Evolutionary conservation across 2,888 invertebrate species (phyloP).

Genomic region (Amphipyra berbera): DNA sequence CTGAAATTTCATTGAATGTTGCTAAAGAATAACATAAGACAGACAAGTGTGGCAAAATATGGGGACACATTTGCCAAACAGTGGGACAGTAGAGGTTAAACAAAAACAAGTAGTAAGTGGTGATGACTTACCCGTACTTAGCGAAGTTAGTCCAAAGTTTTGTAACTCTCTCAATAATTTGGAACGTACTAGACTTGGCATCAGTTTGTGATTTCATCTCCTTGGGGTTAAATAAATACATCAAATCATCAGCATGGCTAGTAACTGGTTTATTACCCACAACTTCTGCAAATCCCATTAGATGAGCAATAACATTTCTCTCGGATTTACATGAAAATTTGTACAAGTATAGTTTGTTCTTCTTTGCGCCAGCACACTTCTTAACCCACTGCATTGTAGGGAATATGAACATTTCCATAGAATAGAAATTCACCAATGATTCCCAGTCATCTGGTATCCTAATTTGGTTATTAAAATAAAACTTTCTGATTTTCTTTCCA

Average conservation of each 20-base stretch:
- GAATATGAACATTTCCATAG: constrained; percentile 53
- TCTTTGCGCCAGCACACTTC: constrained; percentile 45
- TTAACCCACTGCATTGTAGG: constrained; percentile 61
- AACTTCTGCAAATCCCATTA: constrained; percentile 42
- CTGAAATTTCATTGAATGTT: too few relatives aligned
- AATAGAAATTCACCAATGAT: constrained; percentile 44
- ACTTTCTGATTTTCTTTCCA: constrained; percentile 58
- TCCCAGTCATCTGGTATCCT: constrained; percentile 55
- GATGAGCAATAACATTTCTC: constrained; percentile 57
- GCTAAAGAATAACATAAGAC: too few relatives aligned
- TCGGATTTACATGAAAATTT: constrained; percentile 65
- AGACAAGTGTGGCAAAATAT: too few relatives aligned
- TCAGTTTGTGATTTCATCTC: constrained; percentile 37
- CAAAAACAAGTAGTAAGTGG: not conserved
- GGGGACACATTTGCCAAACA: too few relatives aligned
- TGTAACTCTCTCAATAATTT: constrained; percentile 63
- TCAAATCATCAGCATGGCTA: constrained; percentile 65
- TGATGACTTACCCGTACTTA: constrained; percentile 68
- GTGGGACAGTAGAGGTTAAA: too few relatives aligned
- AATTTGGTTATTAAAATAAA: constrained; percentile 55
- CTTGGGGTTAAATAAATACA: constrained; percentile 63
- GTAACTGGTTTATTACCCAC: constrained; percentile 50
- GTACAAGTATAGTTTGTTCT: constrained; percentile 64
- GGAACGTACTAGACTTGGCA: constrained; percentile 47
- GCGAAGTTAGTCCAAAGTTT: constrained; percentile 72